Conservation (phyloP, 2,797 vertebrate genomes). For the Tympanoctomys barrerae region DNA sequence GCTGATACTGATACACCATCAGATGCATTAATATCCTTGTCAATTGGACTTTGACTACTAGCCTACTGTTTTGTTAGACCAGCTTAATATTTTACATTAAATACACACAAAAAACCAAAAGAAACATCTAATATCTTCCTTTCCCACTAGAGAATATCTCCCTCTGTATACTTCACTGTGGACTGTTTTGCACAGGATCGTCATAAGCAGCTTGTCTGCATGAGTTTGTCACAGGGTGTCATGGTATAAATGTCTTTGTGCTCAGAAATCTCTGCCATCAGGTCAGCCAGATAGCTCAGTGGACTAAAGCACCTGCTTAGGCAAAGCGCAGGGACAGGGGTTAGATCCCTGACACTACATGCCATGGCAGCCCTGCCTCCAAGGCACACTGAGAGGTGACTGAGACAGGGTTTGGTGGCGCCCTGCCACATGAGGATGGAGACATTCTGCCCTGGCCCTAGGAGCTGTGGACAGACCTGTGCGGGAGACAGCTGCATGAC, state of each 20-base stretch:
- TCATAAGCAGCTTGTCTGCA: background rate
- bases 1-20: rapidly evolving
- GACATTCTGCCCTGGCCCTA: background rate
- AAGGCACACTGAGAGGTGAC: no score
- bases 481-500: background rate
- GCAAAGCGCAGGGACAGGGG: no score
- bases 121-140: background rate
- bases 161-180: background rate
- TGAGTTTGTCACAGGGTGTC: background rate
- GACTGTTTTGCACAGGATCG: background rate
- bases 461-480: background rate
- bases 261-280: background rate
- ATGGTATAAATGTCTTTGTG: background rate
- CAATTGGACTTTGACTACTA: background rate
- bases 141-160: background rate
- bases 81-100: background rate
- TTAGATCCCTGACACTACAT: no score
- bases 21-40: background rate
- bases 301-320: no score
- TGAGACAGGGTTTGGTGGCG: no score
- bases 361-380: no score
- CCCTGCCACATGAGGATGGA: background rate
- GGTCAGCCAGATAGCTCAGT: no score
- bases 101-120: background rate
- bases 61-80: background rate